phyloP scores from a whole-genome alignment of 2,113 vertebrate genomes.

The Tyto alba region DNA sequence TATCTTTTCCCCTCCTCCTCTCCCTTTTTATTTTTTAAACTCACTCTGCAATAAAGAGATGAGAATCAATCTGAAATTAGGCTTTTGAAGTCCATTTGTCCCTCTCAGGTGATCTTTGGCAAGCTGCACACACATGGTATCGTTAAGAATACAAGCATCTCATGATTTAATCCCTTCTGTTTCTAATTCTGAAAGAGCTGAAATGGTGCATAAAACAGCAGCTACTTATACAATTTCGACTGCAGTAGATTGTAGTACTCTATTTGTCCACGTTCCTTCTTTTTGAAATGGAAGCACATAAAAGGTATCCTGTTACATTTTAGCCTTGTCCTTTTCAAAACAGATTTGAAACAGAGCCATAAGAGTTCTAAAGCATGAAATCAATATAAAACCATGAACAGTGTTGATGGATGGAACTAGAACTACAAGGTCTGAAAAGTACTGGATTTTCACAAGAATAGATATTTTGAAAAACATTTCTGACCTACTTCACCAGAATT shows the following conservation, averaged over 20 bases:
- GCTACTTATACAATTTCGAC: neutral
- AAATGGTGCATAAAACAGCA: neutral
- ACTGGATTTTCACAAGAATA: neutral
- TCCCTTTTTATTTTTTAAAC: neutral
- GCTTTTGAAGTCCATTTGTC: neutral
- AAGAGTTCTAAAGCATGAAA: neutral
- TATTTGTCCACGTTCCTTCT: neutral
- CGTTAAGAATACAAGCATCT: neutral
- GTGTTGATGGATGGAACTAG: neutral
- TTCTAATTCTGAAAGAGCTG: neutral
- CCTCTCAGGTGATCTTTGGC: neutral
- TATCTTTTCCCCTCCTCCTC: no score
- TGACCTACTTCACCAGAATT: neutral
- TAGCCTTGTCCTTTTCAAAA: neutral
- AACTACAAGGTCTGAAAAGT: neutral
- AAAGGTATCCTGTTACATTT: neutral
- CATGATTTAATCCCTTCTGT: neutral
- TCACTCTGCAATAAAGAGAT: neutral
- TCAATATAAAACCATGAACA: neutral
- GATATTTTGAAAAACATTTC: neutral
- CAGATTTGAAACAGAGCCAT: neutral
- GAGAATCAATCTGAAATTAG: neutral
- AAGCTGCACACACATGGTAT: accelerated
- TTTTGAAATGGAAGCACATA: neutral
- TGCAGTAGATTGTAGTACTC: neutral